Evolutionary conservation across 2,888 invertebrate species (phyloP).

Genomic region (Sabellastarte sp.): DNA sequence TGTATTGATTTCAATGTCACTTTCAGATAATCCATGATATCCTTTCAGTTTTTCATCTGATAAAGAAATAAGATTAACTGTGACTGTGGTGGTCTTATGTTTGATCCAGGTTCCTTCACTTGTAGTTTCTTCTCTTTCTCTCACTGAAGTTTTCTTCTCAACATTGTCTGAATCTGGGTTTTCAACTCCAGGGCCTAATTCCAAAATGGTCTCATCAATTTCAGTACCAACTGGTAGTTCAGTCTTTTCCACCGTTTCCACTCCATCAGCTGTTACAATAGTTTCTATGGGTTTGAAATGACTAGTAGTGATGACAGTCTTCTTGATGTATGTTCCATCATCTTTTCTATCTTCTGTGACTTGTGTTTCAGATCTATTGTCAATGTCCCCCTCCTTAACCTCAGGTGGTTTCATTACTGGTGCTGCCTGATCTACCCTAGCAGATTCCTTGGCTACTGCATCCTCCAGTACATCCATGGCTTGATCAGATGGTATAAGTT

Average conservation of each 20-base stretch:
- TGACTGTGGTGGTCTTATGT: not conserved
- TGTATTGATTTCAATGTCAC: too few species aligned
- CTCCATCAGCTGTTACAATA: not conserved
- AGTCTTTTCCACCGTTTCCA: not conserved
- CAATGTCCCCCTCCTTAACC: not conserved
- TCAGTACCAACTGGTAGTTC: constrained; percentile 12
- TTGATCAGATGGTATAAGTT: constrained; percentile 3
- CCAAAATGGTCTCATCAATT: constrained; percentile 9
- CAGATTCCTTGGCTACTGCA: too few species aligned
- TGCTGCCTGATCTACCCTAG: constrained; percentile 1
- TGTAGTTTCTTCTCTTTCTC: not conserved
- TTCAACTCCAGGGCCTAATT: constrained; percentile 5
- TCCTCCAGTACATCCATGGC: constrained; percentile 2
- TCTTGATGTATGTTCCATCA: not conserved
- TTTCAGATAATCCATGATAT: too few species aligned
- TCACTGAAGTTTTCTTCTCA: not conserved
- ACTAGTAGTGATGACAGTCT: not conserved
- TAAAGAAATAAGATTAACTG: not conserved
- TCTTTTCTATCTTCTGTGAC: too few species aligned
- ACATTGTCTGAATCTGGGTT: constrained; percentile 1
- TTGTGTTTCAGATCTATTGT: not conserved
- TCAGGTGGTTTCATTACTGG: constrained; percentile 3
- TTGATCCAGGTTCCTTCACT: constrained; percentile 4
- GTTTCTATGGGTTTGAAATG: not conserved
- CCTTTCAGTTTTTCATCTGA: too few species aligned